Evolutionary conservation across 2,113 vertebrate species (phyloP).

Genomic region (Dromiciops gliroides): DNA sequence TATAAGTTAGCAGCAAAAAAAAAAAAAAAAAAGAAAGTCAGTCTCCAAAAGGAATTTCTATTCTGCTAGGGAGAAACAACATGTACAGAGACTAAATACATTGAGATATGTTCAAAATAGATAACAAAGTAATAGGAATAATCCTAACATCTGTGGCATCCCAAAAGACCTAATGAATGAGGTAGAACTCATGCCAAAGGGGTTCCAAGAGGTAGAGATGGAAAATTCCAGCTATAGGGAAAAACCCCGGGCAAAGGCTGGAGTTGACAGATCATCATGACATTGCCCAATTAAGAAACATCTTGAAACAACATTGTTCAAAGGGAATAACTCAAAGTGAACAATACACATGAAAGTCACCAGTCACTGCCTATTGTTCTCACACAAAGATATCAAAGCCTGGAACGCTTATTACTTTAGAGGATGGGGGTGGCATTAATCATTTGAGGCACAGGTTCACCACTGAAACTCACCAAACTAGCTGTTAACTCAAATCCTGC

Average conservation of each 20-base stretch:
- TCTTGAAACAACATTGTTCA: constrained; percentile 83
- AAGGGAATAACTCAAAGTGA: constrained; percentile 50
- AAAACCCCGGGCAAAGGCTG: not conserved
- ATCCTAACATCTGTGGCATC: not conserved
- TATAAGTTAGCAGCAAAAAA: not conserved
- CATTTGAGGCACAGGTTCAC: constrained; percentile 48
- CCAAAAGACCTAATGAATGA: not conserved
- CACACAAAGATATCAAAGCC: constrained; percentile 46
- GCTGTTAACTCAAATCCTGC: constrained; percentile 34
- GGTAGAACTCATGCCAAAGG: not conserved
- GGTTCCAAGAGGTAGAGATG: not conserved
- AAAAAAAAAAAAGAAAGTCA: not conserved
- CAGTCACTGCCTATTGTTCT: not conserved
- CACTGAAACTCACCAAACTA: constrained; percentile 63
- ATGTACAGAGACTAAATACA: not conserved
- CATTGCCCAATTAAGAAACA: constrained; percentile 79
- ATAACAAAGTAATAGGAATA: not conserved
- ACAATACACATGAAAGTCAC: not conserved
- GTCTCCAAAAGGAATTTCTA: not conserved
- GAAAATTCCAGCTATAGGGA: not conserved
- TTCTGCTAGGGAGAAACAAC: not conserved
- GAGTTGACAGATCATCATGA: not conserved
- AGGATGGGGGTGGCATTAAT: constrained; percentile 40
- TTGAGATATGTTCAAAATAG: not conserved
- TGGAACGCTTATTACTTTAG: constrained; percentile 32